Conservation (phyloP, 2,888 invertebrate species). For the Sacculina carcini region DNA sequence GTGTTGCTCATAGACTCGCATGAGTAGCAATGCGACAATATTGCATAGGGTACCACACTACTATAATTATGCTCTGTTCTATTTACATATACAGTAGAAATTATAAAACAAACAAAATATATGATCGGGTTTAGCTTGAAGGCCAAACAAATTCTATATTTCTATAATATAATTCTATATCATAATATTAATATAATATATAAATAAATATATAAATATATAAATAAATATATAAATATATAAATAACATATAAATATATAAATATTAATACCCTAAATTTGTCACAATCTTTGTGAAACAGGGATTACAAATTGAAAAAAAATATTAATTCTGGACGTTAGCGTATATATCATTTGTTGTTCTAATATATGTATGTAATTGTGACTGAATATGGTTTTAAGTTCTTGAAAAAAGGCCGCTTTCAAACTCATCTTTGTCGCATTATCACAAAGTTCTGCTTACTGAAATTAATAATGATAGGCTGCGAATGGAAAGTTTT, state of each 20-base stretch:
- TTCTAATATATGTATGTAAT: neutral
- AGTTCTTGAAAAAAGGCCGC: too few species aligned
- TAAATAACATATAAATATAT: neutral
- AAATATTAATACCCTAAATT: neutral
- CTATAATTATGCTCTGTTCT: too few species aligned
- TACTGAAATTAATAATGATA: neutral
- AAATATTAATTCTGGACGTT: too few species aligned
- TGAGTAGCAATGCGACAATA: too few species aligned
- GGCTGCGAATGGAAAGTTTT: too few species aligned
- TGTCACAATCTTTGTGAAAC: neutral
- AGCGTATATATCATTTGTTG: neutral
- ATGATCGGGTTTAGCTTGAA: conserved; percentile 3
- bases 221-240: neutral
- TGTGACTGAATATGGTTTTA: neutral
- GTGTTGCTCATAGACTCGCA: too few species aligned
- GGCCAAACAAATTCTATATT: neutral
- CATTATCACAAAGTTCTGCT: neutral
- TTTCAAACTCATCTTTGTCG: too few species aligned
- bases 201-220: conserved; percentile 3
- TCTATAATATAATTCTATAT: conserved; percentile 6
- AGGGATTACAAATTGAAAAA: too few species aligned
- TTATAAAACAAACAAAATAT: neutral
- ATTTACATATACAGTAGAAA: too few species aligned
- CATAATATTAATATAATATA: conserved; percentile 6
- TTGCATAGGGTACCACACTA: too few species aligned